Evolutionary conservation across 2,888 invertebrate genomes (phyloP).

Genomic region (Gymnosoma rotundatum): DNA sequence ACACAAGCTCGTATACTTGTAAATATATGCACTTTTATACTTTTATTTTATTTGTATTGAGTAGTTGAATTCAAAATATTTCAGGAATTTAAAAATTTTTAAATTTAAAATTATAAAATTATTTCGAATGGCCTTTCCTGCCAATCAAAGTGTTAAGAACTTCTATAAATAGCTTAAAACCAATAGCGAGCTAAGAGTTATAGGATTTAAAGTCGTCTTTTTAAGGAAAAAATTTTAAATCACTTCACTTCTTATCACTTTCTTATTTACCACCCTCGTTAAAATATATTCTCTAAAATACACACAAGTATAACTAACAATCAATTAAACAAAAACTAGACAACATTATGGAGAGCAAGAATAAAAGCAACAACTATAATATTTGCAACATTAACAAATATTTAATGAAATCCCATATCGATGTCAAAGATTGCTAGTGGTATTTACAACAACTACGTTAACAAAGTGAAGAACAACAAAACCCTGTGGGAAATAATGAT

Average conservation of each 20-base stretch:
- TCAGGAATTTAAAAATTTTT: too few species aligned
- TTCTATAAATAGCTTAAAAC: too few species aligned
- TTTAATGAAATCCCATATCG: constrained; percentile 69
- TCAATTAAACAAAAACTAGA: constrained; percentile 61
- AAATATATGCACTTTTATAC: too few species aligned
- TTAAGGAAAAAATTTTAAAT: too few species aligned
- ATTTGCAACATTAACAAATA: constrained; percentile 58
- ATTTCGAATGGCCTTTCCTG: too few species aligned
- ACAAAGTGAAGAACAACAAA: not conserved
- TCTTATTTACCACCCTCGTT: constrained; percentile 16
- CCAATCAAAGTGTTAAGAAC: too few species aligned
- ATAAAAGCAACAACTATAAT: constrained; percentile 18
- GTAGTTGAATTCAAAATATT: too few species aligned
- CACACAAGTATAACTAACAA: constrained; percentile 38
- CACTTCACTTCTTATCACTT: not conserved
- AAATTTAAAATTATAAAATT: too few species aligned
- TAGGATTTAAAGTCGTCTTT: too few species aligned
- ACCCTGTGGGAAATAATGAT: not conserved
- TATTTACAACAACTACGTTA: constrained; percentile 41
- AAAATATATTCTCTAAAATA: constrained; percentile 3
- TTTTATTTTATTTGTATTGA: too few species aligned
- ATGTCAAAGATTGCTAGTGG: constrained; percentile 62
- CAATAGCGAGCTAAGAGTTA: too few species aligned
- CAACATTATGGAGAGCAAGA: constrained; percentile 36
- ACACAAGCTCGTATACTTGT: too few species aligned